Base-by-base conservation (phyloP, 1,140 invertebrate species). In the Drosophila lini region DNA sequence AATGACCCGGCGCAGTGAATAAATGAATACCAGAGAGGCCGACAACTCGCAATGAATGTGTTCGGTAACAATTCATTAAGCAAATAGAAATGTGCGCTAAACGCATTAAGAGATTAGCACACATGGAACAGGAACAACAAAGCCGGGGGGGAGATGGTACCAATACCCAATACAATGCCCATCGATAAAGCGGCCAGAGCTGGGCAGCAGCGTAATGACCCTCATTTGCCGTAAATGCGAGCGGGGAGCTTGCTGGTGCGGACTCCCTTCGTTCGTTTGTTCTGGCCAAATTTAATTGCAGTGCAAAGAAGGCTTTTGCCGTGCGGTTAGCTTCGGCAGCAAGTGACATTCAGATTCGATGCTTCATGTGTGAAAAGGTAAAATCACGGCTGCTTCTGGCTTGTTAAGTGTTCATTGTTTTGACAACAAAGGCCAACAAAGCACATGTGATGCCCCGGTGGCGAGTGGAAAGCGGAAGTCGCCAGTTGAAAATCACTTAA, bases 61-160 rank as follows among this genome's bases (percentile, higher is more conserved):
- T 88, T 88, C 58, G 80, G 83, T 88, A 90, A 90, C 84, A 89
- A 89, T 89, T 89, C 84, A 89, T 89, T 89, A 90, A 84, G 81
- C 81, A 90, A 89, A 89, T 89, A 89, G 84, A 89, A 89, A 89
- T 89, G 84, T 85, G 59, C 85, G 81, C 85, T 89, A 89, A 89
- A 89, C 84, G 84, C 84, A 89, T 89, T 89, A 89, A 90, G 85
- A 90, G 84, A 89, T 89, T 89, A 89, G 85, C 84, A 89, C 84
- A 89, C 84, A 89, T 81, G 38, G 63, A 75, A 19, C 44, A 63
- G 58, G 36, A 50, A 69, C 32, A 71, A 44, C 75, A 78, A 25
- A 34, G 48, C 61, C 11, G 36, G 28, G 45, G 31, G 31, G 34
- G 11, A 62, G 47, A 41, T 40, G 19, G 32, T 11, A 70, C 61